Evolutionary conservation across 2,888 invertebrate genomes (phyloP).

Genomic region (Subacronicta megacephala): DNA sequence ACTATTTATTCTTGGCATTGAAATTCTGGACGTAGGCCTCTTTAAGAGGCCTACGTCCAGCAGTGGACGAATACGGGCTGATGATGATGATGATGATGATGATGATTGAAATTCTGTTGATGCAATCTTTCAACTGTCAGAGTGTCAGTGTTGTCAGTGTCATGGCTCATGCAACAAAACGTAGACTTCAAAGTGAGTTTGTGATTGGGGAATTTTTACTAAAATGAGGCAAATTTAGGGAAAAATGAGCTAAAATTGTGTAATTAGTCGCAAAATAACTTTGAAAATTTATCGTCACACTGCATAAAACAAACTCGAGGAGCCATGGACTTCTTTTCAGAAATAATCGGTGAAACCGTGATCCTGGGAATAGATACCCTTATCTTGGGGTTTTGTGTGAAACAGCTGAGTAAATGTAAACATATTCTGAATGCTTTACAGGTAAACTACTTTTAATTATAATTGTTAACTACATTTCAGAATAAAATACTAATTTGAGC

Average conservation of each 20-base stretch:
- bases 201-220: slow-evolving; percentile 28
- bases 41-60: too few relatives aligned
- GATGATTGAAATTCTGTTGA: too few relatives aligned
- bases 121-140: not conserved
- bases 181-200: slow-evolving; percentile 36
- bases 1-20: too few relatives aligned
- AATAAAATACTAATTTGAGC: not conserved
- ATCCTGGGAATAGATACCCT: slow-evolving; percentile 93
- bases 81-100: too few relatives aligned
- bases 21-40: too few relatives aligned
- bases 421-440: slow-evolving; percentile 92
- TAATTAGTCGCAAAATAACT: slow-evolving; percentile 23
- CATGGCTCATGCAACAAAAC: slow-evolving; percentile 25
- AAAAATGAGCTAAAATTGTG: slow-evolving; percentile 45
- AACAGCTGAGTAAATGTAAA: slow-evolving; percentile 93
- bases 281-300: slow-evolving; percentile 13
- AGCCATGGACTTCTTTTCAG: slow-evolving; percentile 92
- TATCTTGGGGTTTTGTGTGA: slow-evolving; percentile 93
- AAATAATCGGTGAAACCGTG: slow-evolving; percentile 91
- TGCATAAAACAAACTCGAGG: slow-evolving; percentile 11
- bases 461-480: not conserved
- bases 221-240: slow-evolving; percentile 35
- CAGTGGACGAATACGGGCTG: too few relatives aligned
- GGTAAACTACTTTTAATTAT: slow-evolving; percentile 79
- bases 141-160: too few relatives aligned